A percentile compares a stretch with the other conserved stretches of the same genome.
These are phyloP conservation scores for Varanus salvator DNA, from an alignment of 2,113 vertebrate genomes.

Conservation along the genomic window DNA sequence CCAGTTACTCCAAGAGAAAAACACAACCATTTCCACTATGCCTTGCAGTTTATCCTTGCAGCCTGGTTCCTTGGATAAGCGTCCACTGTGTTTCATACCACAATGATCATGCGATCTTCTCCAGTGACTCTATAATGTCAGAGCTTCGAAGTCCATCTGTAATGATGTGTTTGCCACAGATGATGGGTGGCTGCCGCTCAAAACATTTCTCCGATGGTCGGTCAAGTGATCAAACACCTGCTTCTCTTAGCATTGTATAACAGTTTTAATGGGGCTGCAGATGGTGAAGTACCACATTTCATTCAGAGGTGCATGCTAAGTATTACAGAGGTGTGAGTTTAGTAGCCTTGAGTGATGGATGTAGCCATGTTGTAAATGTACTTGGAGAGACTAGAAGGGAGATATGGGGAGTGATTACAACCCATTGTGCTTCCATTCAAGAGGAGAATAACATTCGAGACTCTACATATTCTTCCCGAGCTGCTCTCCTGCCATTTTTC, in stretches of 20 bases:
- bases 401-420: not conserved
- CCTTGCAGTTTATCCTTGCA: not conserved
- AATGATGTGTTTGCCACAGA: not conserved
- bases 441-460: conserved; percentile 13
- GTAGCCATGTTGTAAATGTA: conserved; percentile 8
- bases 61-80: not conserved
- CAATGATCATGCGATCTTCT: not conserved
- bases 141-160: not conserved
- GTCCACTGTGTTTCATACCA: not conserved
- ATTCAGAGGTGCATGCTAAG: conserved; percentile 25
- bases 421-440: conserved; percentile 19
- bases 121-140: not conserved
- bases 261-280: conserved; percentile 17
- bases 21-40: not conserved
- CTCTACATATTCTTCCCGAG: conserved; percentile 5
- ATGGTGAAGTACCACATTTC: not conserved
- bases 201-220: conserved; percentile 31
- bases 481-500: conserved; percentile 14
- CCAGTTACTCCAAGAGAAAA: not conserved
- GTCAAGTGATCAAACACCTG: conserved; percentile 27
- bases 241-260: conserved; percentile 31
- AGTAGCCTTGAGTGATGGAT: conserved; percentile 22
- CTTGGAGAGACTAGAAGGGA: conserved; percentile 26
- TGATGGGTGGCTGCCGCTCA: conserved; percentile 32
- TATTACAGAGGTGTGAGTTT: not conserved